Percentiles rank a stretch among this genome's conserved stretches.
phyloP scores from a whole-genome alignment of 2,113 vertebrate genomes.

The Entomyzon cyanotis region DNA sequence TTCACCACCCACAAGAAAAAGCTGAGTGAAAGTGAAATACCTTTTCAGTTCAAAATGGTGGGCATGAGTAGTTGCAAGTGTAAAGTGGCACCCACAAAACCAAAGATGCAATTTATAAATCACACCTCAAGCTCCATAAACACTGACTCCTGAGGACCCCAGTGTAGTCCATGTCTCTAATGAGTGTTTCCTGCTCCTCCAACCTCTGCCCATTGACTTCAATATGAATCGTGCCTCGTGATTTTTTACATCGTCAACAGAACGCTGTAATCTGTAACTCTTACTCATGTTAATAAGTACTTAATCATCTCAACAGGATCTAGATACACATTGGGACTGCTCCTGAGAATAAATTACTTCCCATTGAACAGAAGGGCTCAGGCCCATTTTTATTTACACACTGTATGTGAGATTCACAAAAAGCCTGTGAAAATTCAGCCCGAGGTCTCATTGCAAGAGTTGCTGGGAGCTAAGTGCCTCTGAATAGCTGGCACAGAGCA shows the following conservation, averaged over 20 bases:
- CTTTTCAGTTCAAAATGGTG: not conserved
- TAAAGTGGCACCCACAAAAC: not conserved
- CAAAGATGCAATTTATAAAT: conserved; percentile 11
- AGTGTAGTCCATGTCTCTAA: not conserved
- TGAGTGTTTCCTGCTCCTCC: not conserved
- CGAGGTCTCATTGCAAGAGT: not conserved
- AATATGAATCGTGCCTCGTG: not conserved
- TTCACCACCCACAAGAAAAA: not conserved
- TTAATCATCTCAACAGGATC: conserved; percentile 31
- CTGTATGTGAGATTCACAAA: conserved; percentile 26
- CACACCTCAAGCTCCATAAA: not conserved
- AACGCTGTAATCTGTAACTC: conserved; percentile 9
- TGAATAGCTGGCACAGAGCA: not conserved
- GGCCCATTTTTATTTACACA: conserved; percentile 33
- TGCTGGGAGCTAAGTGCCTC: not conserved
- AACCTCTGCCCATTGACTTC: not conserved
- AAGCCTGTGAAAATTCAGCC: conserved; percentile 26
- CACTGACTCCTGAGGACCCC: not conserved
- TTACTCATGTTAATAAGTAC: conserved; percentile 33
- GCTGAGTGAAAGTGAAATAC: not conserved
- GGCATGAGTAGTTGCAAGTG: not conserved
- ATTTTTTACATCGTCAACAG: conserved; percentile 22
- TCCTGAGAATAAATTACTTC: conserved; percentile 37
- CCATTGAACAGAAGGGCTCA: not conserved
- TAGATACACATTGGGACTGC: not conserved